A percentile compares a stretch with the other conserved stretches of the same genome.
These are phyloP conservation scores for Nomada lathburiana DNA, from an alignment of 2,888 invertebrate species.

Conservation along the genomic window DNA sequence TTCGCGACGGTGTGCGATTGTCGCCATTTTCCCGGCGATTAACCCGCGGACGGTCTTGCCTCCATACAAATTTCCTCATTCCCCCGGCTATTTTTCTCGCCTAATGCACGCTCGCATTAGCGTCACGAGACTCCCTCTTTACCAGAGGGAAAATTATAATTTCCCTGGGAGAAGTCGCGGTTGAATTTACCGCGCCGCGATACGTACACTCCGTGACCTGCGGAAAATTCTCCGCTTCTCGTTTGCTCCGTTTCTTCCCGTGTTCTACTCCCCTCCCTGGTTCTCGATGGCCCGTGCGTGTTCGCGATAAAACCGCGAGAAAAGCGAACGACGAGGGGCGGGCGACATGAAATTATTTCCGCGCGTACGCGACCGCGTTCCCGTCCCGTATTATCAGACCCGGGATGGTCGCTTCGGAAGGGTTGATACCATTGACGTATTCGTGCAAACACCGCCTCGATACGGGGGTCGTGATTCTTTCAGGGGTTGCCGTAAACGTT, in stretches of 20 bases:
- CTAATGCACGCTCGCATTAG: constrained; percentile 77
- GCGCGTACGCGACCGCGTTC: constrained; percentile 33
- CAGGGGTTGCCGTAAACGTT: too few relatives aligned
- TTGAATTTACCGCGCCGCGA: constrained; percentile 72
- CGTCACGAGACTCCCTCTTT: constrained; percentile 71
- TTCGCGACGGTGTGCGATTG: constrained; percentile 65
- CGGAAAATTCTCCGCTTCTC: constrained; percentile 5
- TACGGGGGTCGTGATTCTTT: not conserved
- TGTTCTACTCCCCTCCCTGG: not conserved
- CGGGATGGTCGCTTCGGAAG: not conserved
- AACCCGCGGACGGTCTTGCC: constrained; percentile 63
- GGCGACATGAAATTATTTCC: constrained; percentile 57
- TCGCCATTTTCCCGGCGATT: constrained; percentile 73
- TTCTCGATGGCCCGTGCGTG: constrained; percentile 21
- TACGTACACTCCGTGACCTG: constrained; percentile 53
- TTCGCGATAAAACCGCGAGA: constrained; percentile 47
- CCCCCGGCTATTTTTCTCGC: constrained; percentile 72
- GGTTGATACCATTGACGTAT: constrained; percentile 14
- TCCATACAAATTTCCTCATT: constrained; percentile 69
- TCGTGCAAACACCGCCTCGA: not conserved
- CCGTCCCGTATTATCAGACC: constrained; percentile 35
- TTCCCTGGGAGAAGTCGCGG: constrained; percentile 72
- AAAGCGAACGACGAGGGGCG: not conserved
- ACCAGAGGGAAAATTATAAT: constrained; percentile 76
- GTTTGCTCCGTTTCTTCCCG: not conserved